Evolutionary conservation across 2,888 invertebrate genomes (phyloP), one percentile per base, ranked within the genome.

Genomic region (Cerastis rubricosa): DNA sequence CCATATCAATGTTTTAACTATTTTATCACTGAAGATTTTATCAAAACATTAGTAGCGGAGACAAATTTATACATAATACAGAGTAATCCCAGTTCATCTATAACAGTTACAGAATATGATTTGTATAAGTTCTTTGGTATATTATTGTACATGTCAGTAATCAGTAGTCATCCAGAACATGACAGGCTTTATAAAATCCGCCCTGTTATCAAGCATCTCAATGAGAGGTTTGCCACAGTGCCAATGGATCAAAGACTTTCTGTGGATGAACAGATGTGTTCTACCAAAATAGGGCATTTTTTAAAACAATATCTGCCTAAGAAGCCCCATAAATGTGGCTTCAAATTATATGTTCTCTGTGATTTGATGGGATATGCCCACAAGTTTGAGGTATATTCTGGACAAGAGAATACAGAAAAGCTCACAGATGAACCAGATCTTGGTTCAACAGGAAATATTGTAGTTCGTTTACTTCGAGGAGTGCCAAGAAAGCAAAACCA

Each of bases 341-440:
- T 81, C 68, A 87, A 87, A 76, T 73, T 86, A 29, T 88, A 78
- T 81, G 85, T 89, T 51, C 64, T 89, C 12, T 83, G 85, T 72
- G 67, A 76, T 72, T 74, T 87, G 69, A 78, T 77, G 79, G 87
- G 85, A 59, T 85, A 79, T 72, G 84, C 86, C 75, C 81, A 87
- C 61, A 80, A 69, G 66, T 85, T 85, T 85, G 65, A 65, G 65
- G 19, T 66, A 4, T 47, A 85, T 76, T 88, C 89, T 88, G 91
- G 92, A 88, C 89, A 90, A 88, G 91, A 90, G 66, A 90, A 90
- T 88, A 63, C 86, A 87, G 86, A 89, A 5, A 87, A 83, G 4
- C 77, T 63, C 66, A 1, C 76, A 59, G 85, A 71, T 54, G 80
- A 85, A 72, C 79, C 79, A 35, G 79, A 84, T 75, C 65, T 84